Evolutionary conservation across 2,113 vertebrate genomes (phyloP).

Genomic region (Fukomys damarensis): DNA sequence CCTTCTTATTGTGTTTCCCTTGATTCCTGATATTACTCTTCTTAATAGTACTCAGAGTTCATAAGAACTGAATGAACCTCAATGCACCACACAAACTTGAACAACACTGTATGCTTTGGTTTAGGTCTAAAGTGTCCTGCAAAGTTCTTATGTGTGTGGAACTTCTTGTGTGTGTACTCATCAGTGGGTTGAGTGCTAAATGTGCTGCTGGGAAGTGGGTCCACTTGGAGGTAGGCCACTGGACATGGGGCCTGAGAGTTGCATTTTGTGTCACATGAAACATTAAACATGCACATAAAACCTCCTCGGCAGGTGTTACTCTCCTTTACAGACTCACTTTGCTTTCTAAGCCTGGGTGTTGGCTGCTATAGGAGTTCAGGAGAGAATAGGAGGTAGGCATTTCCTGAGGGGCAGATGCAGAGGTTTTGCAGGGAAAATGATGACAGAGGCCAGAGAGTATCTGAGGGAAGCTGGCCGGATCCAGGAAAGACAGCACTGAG

Average conservation of each 20-base stretch:
- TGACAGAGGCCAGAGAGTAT: not conserved
- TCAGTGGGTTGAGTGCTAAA: not conserved
- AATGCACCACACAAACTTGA: not conserved
- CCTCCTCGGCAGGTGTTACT: conserved; percentile 3
- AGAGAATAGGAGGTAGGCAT: not conserved
- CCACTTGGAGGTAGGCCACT: not conserved
- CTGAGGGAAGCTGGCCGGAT: not conserved
- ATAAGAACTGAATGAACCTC: not conserved
- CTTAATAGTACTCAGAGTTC: not conserved
- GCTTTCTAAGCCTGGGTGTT: conserved; percentile 32
- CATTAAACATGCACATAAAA: not conserved
- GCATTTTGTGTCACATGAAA: not conserved
- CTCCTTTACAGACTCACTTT: conserved; percentile 41
- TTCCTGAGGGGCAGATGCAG: not conserved
- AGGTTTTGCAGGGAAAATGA: conserved; percentile 9
- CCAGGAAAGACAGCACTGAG: not conserved
- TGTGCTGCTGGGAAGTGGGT: not conserved
- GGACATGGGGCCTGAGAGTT: not conserved
- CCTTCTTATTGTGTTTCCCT: not conserved
- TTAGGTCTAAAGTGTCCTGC: not conserved
- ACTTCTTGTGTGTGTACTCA: not conserved
- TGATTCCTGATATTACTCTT: not conserved
- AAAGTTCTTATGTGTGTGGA: not conserved
- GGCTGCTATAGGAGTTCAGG: not conserved
- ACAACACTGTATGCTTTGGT: not conserved